Conservation (phyloP, 1,140 invertebrate genomes). For the Philopotamus ludificatus region DNA sequence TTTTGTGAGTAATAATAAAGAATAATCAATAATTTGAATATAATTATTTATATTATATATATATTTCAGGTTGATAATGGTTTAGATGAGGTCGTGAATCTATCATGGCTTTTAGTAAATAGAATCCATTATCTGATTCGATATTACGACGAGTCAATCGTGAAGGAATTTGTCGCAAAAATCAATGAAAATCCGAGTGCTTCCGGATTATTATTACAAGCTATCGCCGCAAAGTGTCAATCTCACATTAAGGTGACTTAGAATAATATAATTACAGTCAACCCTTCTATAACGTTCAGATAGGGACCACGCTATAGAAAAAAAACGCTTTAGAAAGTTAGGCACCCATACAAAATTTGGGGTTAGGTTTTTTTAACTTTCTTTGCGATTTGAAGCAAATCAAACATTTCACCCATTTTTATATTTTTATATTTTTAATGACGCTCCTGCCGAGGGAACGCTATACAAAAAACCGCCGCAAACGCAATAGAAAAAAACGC, state of each 20-base stretch:
- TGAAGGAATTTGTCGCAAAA: constrained; percentile 43
- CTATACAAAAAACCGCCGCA: no score
- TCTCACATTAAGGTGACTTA: constrained; percentile 46
- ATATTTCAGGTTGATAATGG: constrained; percentile 54
- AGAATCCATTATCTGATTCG: constrained; percentile 68
- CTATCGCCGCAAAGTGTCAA: constrained; percentile 62
- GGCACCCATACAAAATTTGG: no score
- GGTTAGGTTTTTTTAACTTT: no score
- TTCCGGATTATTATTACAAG: constrained; percentile 71
- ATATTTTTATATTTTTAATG: no score
- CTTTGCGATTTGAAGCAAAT: no score
- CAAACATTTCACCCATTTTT: no score
- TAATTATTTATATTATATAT: background rate
- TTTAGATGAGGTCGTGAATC: constrained; percentile 68
- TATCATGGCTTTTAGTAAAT: constrained; percentile 76
- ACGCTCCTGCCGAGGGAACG: no score
- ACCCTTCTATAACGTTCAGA: no score
- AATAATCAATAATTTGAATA: background rate
- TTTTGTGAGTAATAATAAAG: constrained; percentile 47
- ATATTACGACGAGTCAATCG: constrained; percentile 44
- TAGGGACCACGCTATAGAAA: no score
- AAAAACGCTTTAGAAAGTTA: no score
- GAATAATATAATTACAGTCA: no score
- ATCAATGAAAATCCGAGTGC: constrained; percentile 58
- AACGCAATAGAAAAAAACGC: no score